Conservation (phyloP, 2,113 vertebrate species). For the Microcebus murinus region DNA sequence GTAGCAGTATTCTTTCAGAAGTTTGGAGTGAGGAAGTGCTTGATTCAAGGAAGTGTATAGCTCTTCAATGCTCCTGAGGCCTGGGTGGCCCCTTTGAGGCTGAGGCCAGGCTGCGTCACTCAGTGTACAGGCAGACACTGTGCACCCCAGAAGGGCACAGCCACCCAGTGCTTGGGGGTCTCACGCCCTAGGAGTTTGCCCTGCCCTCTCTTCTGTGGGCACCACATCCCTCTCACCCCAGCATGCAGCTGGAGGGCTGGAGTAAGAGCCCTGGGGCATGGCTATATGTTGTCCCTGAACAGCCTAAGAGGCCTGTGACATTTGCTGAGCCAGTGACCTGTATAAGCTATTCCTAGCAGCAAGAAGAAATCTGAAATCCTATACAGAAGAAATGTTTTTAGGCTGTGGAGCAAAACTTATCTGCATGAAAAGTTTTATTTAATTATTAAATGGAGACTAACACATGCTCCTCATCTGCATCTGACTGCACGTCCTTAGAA, state of each 20-base stretch:
- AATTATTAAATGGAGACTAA: neutral
- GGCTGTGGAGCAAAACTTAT: slow-evolving; percentile 24
- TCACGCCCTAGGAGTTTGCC: neutral
- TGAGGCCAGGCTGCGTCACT: neutral
- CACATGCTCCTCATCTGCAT: neutral
- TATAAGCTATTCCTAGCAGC: neutral
- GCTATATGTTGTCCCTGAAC: neutral
- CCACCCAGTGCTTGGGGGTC: neutral
- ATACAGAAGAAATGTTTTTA: neutral
- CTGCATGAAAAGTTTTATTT: slow-evolving; percentile 32
- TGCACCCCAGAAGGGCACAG: neutral
- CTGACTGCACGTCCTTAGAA: neutral
- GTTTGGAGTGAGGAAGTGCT: neutral
- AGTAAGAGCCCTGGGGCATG: neutral
- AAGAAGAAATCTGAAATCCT: slow-evolving; percentile 22
- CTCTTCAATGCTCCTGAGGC: neutral
- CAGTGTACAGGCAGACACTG: neutral
- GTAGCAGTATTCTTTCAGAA: neutral
- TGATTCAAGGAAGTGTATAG: neutral
- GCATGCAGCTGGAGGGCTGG: neutral
- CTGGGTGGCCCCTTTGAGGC: neutral
- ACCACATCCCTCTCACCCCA: neutral
- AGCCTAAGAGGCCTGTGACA: neutral
- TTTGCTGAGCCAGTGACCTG: neutral
- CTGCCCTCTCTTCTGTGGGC: neutral